Evolutionary conservation across 2,113 vertebrate species (phyloP).

Genomic region (Stegostoma tigrinum): DNA sequence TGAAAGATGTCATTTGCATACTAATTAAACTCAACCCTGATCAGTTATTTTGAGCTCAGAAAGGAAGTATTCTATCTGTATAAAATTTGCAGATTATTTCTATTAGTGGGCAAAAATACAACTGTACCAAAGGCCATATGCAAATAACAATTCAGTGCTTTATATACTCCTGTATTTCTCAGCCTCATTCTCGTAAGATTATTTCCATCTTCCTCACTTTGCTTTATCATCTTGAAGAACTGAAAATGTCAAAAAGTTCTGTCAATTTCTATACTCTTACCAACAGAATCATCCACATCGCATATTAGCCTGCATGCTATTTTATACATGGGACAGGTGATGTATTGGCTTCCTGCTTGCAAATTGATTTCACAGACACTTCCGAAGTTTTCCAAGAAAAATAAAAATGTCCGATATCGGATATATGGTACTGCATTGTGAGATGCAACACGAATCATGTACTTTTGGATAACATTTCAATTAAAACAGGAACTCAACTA

Average conservation of each 20-base stretch:
- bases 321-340: neutral
- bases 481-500: neutral
- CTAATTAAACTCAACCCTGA: conserved; percentile 17
- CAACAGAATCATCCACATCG: neutral
- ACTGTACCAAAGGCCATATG: neutral
- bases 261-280: neutral
- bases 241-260: neutral
- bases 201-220: neutral
- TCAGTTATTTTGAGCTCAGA: conserved; percentile 30
- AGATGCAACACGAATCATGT: neutral
- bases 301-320: neutral
- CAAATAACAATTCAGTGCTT: neutral
- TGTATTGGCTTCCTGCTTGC: neutral
- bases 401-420: neutral
- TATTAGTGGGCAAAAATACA: conserved; percentile 30
- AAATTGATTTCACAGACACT: too few species aligned
- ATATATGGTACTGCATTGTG: neutral
- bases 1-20: conserved; percentile 11
- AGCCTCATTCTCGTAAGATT: neutral
- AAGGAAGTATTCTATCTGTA: conserved; percentile 29
- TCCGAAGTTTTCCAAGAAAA: neutral
- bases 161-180: neutral
- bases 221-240: neutral
- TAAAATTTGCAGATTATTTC: conserved; percentile 30
- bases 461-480: neutral